A percentile compares a stretch with the other conserved stretches of the same genome.
phyloP scores from a whole-genome alignment of 1,140 invertebrate genomes.

The Stratiolaelaps scimitus region DNA sequence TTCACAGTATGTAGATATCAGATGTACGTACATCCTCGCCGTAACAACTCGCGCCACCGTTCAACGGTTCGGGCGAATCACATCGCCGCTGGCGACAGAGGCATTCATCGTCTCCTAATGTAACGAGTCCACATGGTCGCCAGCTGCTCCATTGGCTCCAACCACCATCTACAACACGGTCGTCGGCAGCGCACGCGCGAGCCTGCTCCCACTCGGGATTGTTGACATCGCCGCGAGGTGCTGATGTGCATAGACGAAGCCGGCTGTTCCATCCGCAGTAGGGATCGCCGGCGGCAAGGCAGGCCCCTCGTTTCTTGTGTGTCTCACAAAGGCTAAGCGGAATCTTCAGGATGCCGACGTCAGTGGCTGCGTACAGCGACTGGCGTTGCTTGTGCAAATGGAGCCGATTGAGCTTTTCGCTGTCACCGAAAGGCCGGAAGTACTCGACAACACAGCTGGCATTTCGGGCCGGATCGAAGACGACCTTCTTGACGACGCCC shows the following conservation, averaged over 20 bases:
- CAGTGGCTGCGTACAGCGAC: slow-evolving; percentile 67
- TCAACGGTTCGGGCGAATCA: slow-evolving; percentile 63
- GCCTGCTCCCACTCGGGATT: slow-evolving; percentile 58
- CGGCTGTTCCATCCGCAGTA: slow-evolving; percentile 83
- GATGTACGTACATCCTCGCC: slow-evolving; percentile 38
- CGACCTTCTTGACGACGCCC: slow-evolving; percentile 65
- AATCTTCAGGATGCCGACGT: slow-evolving; percentile 51
- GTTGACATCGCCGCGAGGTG: slow-evolving; percentile 50
- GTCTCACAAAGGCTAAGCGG: background rate
- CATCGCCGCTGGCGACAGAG: slow-evolving; percentile 62
- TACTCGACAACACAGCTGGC: slow-evolving; percentile 71
- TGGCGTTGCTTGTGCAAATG: slow-evolving; percentile 43
- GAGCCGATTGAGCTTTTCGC: slow-evolving; percentile 35
- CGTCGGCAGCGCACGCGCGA: slow-evolving; percentile 40
- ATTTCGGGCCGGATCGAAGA: slow-evolving; percentile 52
- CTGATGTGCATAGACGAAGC: slow-evolving; percentile 53
- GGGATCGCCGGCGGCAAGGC: slow-evolving; percentile 72
- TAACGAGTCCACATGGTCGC: slow-evolving; percentile 41
- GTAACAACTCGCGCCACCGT: slow-evolving; percentile 53
- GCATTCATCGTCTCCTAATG: slow-evolving; percentile 50
- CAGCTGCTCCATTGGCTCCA: slow-evolving; percentile 61
- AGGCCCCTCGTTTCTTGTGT: slow-evolving; percentile 45
- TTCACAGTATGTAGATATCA: background rate
- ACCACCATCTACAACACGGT: slow-evolving; percentile 52
- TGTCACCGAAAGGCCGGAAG: slow-evolving; percentile 54